Evolutionary conservation across 2,888 invertebrate species (phyloP).

Genomic region (Stratiomys singularior): DNA sequence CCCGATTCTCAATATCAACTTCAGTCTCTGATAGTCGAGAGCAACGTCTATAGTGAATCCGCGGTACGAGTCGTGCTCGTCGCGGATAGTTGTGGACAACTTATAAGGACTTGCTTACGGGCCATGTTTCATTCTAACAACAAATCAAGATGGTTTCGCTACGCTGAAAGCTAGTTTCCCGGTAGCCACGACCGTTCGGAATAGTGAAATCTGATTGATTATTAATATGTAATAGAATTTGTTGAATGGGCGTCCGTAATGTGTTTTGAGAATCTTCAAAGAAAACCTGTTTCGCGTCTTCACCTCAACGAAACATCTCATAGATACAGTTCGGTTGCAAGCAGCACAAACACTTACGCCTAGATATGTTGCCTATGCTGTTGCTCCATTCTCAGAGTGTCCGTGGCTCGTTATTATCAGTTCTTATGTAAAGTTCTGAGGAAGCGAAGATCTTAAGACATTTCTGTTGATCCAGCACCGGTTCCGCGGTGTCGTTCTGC

Average conservation of each 20-base stretch:
- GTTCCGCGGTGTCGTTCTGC: not conserved
- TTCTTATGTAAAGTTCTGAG: not conserved
- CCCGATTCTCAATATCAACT: conserved; percentile 17
- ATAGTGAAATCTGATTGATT: not conserved
- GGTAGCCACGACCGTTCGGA: not conserved
- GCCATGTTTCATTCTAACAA: too few species aligned
- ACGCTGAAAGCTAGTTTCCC: not conserved
- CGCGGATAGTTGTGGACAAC: not conserved
- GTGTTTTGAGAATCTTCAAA: not conserved
- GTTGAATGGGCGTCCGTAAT: not conserved
- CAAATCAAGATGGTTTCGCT: too few species aligned
- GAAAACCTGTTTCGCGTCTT: not conserved
- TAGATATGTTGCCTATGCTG: not conserved
- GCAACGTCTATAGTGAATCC: conserved; percentile 10
- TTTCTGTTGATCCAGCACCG: not conserved
- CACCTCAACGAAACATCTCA: not conserved
- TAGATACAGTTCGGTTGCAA: not conserved
- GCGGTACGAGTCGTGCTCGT: conserved; percentile 1
- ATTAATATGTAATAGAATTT: not conserved
- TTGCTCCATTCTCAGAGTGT: conserved; percentile 17
- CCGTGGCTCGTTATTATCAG: conserved; percentile 31
- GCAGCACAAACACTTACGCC: not conserved
- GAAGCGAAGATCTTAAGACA: not conserved
- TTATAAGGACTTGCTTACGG: too few species aligned
- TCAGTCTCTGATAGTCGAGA: conserved; percentile 37